Evolutionary conservation across 2,888 invertebrate genomes (phyloP).

Genomic region (Geotrupes spiniger): DNA sequence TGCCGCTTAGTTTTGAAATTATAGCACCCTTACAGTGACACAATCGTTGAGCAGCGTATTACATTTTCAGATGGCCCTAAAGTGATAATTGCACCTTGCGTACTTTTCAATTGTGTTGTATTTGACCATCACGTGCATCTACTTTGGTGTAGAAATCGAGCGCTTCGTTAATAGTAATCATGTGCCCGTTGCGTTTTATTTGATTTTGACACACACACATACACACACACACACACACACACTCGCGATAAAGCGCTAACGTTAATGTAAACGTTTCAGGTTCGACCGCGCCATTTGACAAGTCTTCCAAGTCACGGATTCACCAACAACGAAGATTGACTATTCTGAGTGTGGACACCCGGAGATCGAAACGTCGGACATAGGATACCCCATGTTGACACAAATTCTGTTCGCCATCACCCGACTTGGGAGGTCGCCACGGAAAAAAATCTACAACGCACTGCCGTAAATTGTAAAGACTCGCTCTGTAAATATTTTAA

Average conservation of each 20-base stretch:
- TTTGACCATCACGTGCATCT: conserved; percentile 10
- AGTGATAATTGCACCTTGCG: too few relatives aligned
- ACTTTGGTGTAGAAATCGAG: conserved; percentile 16
- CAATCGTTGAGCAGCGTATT: too few relatives aligned
- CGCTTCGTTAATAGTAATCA: conserved; percentile 15
- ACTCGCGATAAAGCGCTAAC: conserved; percentile 17
- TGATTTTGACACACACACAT: conserved; percentile 17
- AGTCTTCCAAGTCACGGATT: conserved; percentile 17
- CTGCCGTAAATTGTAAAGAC: conserved; percentile 12
- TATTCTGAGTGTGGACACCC: conserved; percentile 12
- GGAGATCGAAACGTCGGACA: conserved; percentile 40
- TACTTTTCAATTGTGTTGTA: conserved; percentile 2
- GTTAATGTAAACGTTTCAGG: conserved; percentile 15
- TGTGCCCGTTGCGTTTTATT: conserved; percentile 16
- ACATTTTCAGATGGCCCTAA: too few relatives aligned
- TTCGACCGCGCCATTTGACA: conserved; percentile 12
- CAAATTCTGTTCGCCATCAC: conserved; percentile 47
- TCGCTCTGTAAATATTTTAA: conserved; percentile 14
- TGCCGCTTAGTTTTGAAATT: conserved; percentile 2
- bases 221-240: too few relatives aligned
- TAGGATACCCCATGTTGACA: conserved; percentile 49
- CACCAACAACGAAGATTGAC: conserved; percentile 13
- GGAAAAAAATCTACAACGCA: conserved; percentile 42
- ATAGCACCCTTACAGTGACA: neutral
- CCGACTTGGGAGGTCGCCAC: conserved; percentile 48